Percentiles rank a stretch among this genome's conserved stretches.
Evolutionary conservation across 2,797 vertebrate genomes (phyloP).

Genomic region (Lagorchestes hirsutus): DNA sequence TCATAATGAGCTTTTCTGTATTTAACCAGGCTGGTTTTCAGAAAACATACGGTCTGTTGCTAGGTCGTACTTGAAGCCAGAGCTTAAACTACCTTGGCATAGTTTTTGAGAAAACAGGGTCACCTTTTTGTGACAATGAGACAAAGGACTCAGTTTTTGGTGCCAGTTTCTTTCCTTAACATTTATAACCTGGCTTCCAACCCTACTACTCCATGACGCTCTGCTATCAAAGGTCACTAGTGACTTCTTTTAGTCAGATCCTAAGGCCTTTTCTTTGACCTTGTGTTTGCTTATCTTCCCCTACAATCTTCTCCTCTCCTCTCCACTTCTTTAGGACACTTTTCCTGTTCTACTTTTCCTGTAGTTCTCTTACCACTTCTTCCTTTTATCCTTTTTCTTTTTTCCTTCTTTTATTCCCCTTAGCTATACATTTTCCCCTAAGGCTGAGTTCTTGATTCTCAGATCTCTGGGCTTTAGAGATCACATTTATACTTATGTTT

Average conservation of each 20-base stretch:
- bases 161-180: background rate
- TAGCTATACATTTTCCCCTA: background rate
- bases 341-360: background rate
- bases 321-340: background rate
- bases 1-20: background rate
- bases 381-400: background rate
- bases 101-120: background rate
- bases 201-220: background rate
- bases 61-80: background rate
- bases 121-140: background rate
- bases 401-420: background rate
- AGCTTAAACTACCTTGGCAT: background rate
- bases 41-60: background rate
- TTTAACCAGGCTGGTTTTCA: background rate
- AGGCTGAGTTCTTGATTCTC: background rate
- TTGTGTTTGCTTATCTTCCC: background rate
- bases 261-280: background rate
- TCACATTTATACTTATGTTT: background rate
- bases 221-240: background rate
- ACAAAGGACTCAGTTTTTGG: background rate
- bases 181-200: background rate
- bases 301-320: background rate
- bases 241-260: background rate
- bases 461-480: background rate
- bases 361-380: background rate